Conservation (phyloP, 2,113 vertebrate genomes). For the Xiphorhynchus elegans region DNA sequence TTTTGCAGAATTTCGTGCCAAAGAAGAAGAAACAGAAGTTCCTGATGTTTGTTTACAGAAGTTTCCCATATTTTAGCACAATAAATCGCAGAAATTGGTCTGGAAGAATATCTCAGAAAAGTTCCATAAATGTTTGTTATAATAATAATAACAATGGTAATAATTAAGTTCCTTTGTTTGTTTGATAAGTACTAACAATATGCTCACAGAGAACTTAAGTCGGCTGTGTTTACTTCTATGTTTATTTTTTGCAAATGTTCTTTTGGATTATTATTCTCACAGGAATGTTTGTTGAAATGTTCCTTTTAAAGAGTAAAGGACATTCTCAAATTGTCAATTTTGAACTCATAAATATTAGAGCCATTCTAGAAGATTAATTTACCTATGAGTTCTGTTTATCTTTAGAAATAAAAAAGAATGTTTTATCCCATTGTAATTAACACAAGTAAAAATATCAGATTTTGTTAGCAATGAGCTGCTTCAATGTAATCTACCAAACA, state of each 20-base stretch:
- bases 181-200: not conserved
- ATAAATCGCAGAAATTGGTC: not conserved
- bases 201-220: not conserved
- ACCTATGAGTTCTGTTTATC: not conserved
- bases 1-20: not conserved
- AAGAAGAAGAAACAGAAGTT: not conserved
- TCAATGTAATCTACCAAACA: not conserved
- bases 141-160: not conserved
- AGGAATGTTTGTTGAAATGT: not conserved
- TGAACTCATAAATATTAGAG: not conserved
- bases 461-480: not conserved
- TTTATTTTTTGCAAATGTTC: not conserved
- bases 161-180: not conserved
- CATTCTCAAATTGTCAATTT: not conserved
- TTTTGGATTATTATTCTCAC: not conserved
- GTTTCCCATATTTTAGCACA: not conserved
- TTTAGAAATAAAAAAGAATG: not conserved
- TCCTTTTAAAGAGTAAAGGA: not conserved
- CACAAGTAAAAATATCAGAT: not conserved
- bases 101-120: not conserved
- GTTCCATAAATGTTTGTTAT: not conserved
- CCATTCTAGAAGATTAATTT: not conserved
- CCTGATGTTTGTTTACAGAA: not conserved
- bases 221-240: not conserved
- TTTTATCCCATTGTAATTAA: not conserved